Evolutionary conservation across 2,113 vertebrate species (phyloP).

Genomic region (Turdus rufiventris): DNA sequence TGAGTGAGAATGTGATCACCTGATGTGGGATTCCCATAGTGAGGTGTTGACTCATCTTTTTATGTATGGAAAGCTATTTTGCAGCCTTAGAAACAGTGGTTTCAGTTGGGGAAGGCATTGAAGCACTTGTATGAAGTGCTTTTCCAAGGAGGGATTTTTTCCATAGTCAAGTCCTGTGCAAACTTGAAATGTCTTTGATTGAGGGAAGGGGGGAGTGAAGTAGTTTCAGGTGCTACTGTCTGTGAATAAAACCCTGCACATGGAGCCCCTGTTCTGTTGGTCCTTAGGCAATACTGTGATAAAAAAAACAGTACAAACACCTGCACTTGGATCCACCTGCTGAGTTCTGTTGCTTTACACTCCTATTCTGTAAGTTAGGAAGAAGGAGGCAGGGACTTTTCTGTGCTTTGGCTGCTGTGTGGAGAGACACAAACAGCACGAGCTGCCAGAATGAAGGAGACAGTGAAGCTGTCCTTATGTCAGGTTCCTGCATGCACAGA

Average conservation of each 20-base stretch:
- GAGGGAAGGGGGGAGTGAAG: background rate
- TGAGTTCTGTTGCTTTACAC: background rate
- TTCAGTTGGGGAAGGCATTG: background rate
- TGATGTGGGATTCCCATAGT: background rate
- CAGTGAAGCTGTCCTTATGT: background rate
- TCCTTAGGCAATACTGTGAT: background rate
- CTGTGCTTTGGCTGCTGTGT: background rate
- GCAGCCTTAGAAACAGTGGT: background rate
- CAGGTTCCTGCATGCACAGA: background rate
- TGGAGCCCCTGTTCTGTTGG: background rate
- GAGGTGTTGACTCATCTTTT: background rate
- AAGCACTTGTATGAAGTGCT: background rate
- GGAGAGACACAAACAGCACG: background rate
- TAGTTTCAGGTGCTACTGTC: conserved; percentile 2
- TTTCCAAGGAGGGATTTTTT: background rate
- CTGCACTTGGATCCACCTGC: conserved; percentile 14
- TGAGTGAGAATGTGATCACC: background rate
- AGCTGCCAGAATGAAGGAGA: background rate
- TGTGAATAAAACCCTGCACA: background rate
- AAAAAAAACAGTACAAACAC: background rate
- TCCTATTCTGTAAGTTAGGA: background rate
- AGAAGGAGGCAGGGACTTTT: background rate
- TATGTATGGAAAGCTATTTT: background rate
- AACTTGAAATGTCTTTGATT: conserved; percentile 37
- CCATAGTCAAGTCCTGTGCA: background rate